Evolutionary conservation across 2,113 vertebrate genomes (phyloP).

Genomic region (Odontesthes bonariensis): DNA sequence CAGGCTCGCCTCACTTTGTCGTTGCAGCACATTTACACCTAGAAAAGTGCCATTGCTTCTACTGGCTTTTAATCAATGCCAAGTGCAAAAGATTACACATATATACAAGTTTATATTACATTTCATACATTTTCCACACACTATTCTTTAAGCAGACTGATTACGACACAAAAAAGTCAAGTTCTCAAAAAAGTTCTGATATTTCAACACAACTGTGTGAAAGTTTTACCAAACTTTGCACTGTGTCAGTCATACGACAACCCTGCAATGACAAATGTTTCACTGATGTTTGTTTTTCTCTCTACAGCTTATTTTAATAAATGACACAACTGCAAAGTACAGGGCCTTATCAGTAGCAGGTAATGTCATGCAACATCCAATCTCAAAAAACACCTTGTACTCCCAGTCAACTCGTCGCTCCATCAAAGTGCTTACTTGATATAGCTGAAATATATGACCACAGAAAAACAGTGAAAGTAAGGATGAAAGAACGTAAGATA

Average conservation of each 20-base stretch:
- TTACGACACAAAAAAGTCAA: background rate
- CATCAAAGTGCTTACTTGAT: constrained; percentile 13
- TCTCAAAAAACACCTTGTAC: constrained; percentile 52
- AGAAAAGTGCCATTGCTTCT: constrained; percentile 18
- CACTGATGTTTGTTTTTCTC: constrained; percentile 1
- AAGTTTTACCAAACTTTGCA: background rate
- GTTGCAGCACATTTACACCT: constrained; percentile 42
- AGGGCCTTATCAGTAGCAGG: constrained; percentile 54
- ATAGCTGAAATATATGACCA: constrained; percentile 9
- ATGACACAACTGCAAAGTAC: constrained; percentile 36
- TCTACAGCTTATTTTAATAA: constrained; percentile 38
- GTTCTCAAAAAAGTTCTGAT: too few relatives aligned
- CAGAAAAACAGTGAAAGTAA: background rate
- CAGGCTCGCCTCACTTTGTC: constrained; percentile 28
- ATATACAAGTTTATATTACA: background rate
- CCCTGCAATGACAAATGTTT: constrained; percentile 18
- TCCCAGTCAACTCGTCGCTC: constrained; percentile 39
- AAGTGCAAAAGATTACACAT: background rate
- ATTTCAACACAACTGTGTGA: background rate
- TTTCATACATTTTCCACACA: background rate
- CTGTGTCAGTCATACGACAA: constrained; percentile 21
- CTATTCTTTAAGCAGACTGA: constrained; percentile 6
- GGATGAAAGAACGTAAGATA: background rate
- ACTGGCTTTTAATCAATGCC: constrained; percentile 14
- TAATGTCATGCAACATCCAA: constrained; percentile 42